These are phyloP conservation scores for Synodontis membranacea DNA, from an alignment of 2,113 vertebrate species.

Conservation along the genomic window DNA sequence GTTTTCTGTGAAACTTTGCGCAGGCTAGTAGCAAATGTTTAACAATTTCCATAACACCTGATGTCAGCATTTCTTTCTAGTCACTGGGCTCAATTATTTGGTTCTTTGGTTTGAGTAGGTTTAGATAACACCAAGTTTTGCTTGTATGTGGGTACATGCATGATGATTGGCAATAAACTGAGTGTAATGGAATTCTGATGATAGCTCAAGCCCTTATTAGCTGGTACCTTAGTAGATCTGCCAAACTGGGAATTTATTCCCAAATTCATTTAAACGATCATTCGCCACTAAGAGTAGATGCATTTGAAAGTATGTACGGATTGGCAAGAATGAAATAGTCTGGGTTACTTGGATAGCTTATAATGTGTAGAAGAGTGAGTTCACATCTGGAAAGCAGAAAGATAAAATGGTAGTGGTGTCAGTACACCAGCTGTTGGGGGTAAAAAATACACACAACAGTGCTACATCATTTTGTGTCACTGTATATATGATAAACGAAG, in stretches of 20 bases:
- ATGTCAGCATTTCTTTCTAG: neutral
- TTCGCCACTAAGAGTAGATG: neutral
- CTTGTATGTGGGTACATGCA: neutral
- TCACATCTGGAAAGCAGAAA: neutral
- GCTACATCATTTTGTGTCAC: neutral
- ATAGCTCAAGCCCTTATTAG: neutral
- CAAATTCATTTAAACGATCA: neutral
- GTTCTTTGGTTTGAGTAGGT: neutral
- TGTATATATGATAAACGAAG: neutral
- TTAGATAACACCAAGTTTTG: neutral
- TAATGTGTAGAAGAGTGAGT: neutral
- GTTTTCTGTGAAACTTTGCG: neutral
- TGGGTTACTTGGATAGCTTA: neutral
- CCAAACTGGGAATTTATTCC: neutral
- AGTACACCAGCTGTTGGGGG: neutral
- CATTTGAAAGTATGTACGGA: neutral
- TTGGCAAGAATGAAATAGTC: neutral
- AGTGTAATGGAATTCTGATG: neutral
- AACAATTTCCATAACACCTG: neutral
- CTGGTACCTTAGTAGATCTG: neutral
- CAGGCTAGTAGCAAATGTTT: neutral
- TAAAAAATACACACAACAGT: neutral
- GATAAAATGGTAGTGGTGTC: neutral
- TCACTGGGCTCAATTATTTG: neutral
- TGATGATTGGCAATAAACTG: neutral